Percentiles rank a stretch among this genome's conserved stretches.
Conservation (phyloP, 2,797 vertebrate species). For the Chaetophractus vellerosus region DNA sequence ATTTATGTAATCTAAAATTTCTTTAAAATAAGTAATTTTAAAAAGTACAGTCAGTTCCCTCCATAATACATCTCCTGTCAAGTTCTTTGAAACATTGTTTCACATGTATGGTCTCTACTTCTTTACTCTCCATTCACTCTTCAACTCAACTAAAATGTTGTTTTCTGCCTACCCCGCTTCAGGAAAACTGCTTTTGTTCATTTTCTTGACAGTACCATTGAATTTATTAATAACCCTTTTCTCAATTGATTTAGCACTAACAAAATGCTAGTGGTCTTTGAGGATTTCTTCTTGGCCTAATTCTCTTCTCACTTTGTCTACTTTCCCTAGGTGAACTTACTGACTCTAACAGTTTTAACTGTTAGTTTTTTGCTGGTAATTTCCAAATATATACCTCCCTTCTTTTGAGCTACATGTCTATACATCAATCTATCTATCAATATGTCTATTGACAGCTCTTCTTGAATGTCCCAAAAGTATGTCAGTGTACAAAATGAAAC, state of each 20-base stretch:
- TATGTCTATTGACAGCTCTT: background rate
- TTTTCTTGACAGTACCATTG: conserved; percentile 13
- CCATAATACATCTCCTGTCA: background rate
- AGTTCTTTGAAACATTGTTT: background rate
- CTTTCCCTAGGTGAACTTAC: background rate
- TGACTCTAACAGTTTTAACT: background rate
- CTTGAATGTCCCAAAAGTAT: background rate
- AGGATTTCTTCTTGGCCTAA: background rate
- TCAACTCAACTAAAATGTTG: background rate
- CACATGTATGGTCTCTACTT: background rate
- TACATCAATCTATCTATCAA: background rate
- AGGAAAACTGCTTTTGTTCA: background rate
- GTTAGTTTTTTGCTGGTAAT: background rate
- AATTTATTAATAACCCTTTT: background rate
- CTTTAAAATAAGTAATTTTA: no score
- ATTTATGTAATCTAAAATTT: no score
- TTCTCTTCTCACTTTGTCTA: background rate
- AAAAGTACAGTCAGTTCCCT: background rate
- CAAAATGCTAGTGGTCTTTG: background rate
- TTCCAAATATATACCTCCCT: background rate
- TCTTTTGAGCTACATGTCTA: conserved; percentile 21
- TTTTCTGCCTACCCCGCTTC: background rate
- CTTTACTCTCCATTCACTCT: background rate
- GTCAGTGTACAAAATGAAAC: conserved; percentile 34
- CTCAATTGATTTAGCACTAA: background rate